A percentile compares a stretch with the other conserved stretches of the same genome.
These are phyloP conservation scores for Cavia aperea DNA, from an alignment of 2,113 vertebrate species.

Conservation along the genomic window DNA sequence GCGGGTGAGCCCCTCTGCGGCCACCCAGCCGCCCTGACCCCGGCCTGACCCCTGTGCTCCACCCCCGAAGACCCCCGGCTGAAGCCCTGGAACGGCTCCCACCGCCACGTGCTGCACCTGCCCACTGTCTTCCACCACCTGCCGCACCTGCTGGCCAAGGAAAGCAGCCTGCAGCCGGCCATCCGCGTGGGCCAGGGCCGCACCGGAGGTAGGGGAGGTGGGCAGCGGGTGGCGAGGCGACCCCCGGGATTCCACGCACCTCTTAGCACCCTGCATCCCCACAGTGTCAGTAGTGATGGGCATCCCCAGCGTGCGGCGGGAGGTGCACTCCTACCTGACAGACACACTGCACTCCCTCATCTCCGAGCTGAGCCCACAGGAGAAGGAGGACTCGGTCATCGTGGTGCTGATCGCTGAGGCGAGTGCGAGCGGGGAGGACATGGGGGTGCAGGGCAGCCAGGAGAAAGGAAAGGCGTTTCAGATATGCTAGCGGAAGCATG, in stretches of 20 bases:
- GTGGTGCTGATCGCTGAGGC: conserved; percentile 97
- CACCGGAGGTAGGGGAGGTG: conserved; percentile 85
- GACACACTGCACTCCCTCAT: conserved; percentile 97
- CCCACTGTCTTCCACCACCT: conserved; percentile 98
- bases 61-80: conserved; percentile 89
- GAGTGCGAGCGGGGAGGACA: conserved; percentile 13
- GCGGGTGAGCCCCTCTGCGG: background rate
- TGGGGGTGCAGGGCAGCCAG: background rate
- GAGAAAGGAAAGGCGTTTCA: background rate
- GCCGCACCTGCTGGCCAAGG: conserved; percentile 95
- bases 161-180: conserved; percentile 93
- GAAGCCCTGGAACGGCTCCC: conserved; percentile 94
- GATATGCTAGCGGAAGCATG: background rate
- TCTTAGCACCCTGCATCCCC: background rate
- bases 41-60: background rate
- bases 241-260: background rate
- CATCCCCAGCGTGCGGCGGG: conserved; percentile 94
- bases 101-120: conserved; percentile 94
- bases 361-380: conserved; percentile 89
- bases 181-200: conserved; percentile 94
- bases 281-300: conserved; percentile 98
- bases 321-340: conserved; percentile 95
- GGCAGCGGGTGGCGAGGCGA: background rate
- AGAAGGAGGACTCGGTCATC: conserved; percentile 95
- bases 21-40: background rate